phyloP scores from a whole-genome alignment of 2,797 vertebrate genomes.

The Urophycis tenuis region DNA sequence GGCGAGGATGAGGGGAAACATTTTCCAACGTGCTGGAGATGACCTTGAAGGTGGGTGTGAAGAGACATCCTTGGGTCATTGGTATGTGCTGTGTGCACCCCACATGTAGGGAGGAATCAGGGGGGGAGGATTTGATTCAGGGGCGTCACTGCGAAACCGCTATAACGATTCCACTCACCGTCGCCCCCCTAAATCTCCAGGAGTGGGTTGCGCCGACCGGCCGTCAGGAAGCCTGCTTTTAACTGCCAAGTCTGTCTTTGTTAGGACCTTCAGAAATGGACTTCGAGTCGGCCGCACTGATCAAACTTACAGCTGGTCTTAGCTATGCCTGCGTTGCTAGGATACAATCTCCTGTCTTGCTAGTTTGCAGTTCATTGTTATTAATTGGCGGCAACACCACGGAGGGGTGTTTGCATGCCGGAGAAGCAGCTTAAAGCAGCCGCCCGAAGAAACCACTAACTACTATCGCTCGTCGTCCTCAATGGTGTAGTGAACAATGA shows the following conservation, averaged over 20 bases:
- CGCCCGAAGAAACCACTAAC: too few relatives aligned
- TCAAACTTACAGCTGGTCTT: too few relatives aligned
- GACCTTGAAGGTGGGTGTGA: not conserved
- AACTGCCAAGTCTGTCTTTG: too few relatives aligned
- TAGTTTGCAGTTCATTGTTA: too few relatives aligned
- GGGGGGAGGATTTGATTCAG: not conserved
- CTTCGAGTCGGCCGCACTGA: too few relatives aligned
- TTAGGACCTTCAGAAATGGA: too few relatives aligned
- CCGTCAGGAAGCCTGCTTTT: too few relatives aligned
- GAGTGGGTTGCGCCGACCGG: too few relatives aligned
- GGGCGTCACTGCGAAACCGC: not conserved
- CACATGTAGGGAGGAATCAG: not conserved
- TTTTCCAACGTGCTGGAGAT: not conserved
- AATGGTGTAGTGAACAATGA: not conserved
- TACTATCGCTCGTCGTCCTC: not conserved
- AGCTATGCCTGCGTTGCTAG: too few relatives aligned
- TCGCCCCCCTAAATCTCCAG: not conserved
- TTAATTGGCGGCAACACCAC: too few relatives aligned
- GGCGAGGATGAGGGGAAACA: not conserved
- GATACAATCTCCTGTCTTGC: too few relatives aligned
- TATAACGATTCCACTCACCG: conserved; percentile 1
- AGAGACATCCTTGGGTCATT: not conserved
- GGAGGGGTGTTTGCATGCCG: not conserved
- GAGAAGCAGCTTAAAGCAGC: not conserved
- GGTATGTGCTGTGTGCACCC: not conserved